A percentile compares a stretch with the other conserved stretches of the same genome.
Evolutionary conservation across 2,888 invertebrate species (phyloP).

Genomic region (Drosophila kuntzei): DNA sequence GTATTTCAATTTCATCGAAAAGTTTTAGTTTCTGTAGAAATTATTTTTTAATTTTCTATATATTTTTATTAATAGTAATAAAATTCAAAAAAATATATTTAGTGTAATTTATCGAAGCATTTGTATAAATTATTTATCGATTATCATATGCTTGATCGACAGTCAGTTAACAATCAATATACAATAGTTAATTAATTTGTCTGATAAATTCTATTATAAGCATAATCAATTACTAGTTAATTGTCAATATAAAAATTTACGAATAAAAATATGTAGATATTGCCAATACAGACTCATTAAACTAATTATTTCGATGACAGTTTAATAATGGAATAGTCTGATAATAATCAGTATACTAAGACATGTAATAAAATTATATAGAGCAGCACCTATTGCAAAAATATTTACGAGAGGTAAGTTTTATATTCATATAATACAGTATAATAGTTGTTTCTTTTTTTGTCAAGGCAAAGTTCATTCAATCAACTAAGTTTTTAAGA

Average conservation of each 20-base stretch:
- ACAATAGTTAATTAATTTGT: slow-evolving; percentile 9
- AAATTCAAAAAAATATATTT: too few species aligned
- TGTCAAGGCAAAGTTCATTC: not conserved
- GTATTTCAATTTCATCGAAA: not conserved
- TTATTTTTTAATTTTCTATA: not conserved
- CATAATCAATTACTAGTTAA: slow-evolving; percentile 13
- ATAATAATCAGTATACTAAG: not conserved
- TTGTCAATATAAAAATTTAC: not conserved
- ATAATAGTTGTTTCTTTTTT: not conserved
- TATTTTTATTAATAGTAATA: too few species aligned
- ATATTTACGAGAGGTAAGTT: not conserved
- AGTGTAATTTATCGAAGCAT: not conserved
- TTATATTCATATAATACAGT: not conserved
- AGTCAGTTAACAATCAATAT: not conserved
- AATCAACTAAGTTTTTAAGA: not conserved
- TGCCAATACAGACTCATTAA: not conserved
- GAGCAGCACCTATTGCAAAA: not conserved
- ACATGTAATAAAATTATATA: not conserved
- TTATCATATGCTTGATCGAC: not conserved
- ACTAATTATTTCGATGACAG: slow-evolving; percentile 11
- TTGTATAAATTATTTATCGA: not conserved
- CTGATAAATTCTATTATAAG: slow-evolving; percentile 4
- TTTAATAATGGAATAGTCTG: not conserved
- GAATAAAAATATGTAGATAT: slow-evolving; percentile 1
- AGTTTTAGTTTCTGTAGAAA: not conserved